A percentile compares a stretch with the other conserved stretches of the same genome.
phyloP scores from a whole-genome alignment of 2,888 invertebrate species.

The Andricus curvator region DNA sequence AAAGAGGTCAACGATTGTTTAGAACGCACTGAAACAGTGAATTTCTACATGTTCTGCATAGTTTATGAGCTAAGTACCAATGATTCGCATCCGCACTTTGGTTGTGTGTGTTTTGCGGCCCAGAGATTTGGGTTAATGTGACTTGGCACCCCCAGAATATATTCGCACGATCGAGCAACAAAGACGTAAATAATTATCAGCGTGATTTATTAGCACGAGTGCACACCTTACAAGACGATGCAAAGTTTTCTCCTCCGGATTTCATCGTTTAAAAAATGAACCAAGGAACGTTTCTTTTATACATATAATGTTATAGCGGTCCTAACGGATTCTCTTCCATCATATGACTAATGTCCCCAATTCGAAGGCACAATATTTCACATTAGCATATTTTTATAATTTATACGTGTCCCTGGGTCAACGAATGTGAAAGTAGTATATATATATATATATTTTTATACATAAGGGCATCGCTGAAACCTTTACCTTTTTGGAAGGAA shows the following conservation, averaged over 20 bases:
- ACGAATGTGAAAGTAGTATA: conserved; percentile 6
- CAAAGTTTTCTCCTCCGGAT: not conserved
- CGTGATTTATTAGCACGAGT: not conserved
- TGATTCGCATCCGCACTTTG: not conserved
- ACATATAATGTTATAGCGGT: not conserved
- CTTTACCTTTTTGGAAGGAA: not conserved
- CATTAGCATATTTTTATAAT: conserved; percentile 3
- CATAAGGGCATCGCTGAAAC: not conserved
- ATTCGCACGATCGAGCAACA: conserved; percentile 38
- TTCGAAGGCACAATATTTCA: not conserved
- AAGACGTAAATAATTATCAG: conserved; percentile 38
- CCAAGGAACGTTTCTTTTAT: not conserved
- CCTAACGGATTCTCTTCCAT: not conserved
- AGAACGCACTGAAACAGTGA: not conserved
- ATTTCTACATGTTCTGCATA: conserved; percentile 7
- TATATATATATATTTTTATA: not conserved
- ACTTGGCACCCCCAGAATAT: conserved; percentile 61
- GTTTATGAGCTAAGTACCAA: conserved; percentile 12
- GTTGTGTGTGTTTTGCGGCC: conserved; percentile 50
- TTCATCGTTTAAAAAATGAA: not conserved
- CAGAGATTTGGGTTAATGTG: conserved; percentile 67
- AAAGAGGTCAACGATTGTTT: conserved; percentile 22
- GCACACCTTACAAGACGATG: not conserved
- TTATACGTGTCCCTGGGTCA: not conserved
- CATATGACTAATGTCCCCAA: not conserved